Conservation (phyloP, 1,140 invertebrate species). For the Drosophila jambulina region DNA sequence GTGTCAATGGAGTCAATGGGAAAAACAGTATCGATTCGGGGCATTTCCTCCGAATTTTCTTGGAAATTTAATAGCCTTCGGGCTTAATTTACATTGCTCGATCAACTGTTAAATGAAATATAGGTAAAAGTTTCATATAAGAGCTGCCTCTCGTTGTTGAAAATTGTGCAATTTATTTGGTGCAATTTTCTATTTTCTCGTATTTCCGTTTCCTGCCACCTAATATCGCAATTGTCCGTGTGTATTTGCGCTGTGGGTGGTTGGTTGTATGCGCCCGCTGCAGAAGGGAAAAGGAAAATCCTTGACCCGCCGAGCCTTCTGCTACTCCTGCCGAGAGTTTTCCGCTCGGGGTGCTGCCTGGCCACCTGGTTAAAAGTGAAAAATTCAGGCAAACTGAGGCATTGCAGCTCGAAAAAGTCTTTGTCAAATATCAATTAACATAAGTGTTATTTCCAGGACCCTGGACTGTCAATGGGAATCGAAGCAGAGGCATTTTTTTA, state of each 20-base stretch:
- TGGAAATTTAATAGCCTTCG: slow-evolving; percentile 5
- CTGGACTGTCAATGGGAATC: slow-evolving; percentile 2
- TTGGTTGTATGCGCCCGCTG: slow-evolving; percentile 6
- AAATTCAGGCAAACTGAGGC: slow-evolving; percentile 1
- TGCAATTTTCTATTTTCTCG: slow-evolving; percentile 28
- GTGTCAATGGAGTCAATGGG: slow-evolving; percentile 19
- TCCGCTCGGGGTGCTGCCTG: slow-evolving; percentile 22
- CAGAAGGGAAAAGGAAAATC: slow-evolving; percentile 22
- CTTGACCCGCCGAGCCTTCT: slow-evolving; percentile 45
- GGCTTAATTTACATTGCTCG: slow-evolving; percentile 18
- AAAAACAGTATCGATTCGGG: slow-evolving; percentile 24
- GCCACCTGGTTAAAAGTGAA: slow-evolving; percentile 2
- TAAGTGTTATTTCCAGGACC: slow-evolving; percentile 43
- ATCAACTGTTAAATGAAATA: slow-evolving; percentile 15
- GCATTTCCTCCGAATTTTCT: slow-evolving; percentile 5
- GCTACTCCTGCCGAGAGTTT: slow-evolving; percentile 21
- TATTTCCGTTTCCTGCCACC: slow-evolving; percentile 25
- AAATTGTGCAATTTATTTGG: slow-evolving; percentile 31
- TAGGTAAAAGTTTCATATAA: not conserved
- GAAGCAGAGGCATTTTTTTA: not conserved
- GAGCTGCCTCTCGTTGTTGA: not conserved
- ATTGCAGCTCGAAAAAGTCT: slow-evolving; percentile 9
- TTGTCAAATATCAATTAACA: slow-evolving; percentile 64
- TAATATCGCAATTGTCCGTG: slow-evolving; percentile 8
- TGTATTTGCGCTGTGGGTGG: slow-evolving; percentile 15